Base-by-base conservation (phyloP, 1,140 invertebrate species). In the Hormaphis cornu region DNA sequence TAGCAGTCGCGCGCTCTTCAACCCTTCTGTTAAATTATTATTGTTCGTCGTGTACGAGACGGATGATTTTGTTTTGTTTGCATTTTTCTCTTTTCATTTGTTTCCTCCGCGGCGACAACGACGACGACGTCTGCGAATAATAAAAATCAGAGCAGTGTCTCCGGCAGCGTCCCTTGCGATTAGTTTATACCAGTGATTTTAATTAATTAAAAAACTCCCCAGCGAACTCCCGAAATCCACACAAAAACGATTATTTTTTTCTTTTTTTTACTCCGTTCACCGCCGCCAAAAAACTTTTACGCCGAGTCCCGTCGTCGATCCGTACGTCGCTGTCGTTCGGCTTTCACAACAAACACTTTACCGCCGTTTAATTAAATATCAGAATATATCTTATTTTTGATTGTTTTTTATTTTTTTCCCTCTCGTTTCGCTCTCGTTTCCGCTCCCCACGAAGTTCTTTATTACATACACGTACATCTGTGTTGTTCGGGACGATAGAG, bases 341-440 rank as follows among this genome's bases (percentile, higher is more conserved):
- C 42, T 66, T 66, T 66, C 61, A 66, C 61, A n/a, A n/a, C n/a
- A 35, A 66, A 66, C 58, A 63, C 58, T 63, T 42, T 46, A n/a
- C n/a, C n/a, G 58, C 24, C 40, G 58, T 63, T 63, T 63, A 63
- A 63, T 63, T 63, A 63, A 63, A 63, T 46, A 63, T 63, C 58
- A 30, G 58, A 61, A n/a, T n/a, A n/a, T 61, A 61, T 61, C 58
- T 44, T 61, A 6, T 24, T 18, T 56, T 50, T 12, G 1, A 3
- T 26, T 9, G 10, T 3, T 56, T n/a, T 56, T 33, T 20, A 9
- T 53, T 53, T 53, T 9, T 37, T 40, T 24, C 22, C 33, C n/a
- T 54, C 30, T 30, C 28, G 14, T 30, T 53, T 30, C 28, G n/a
- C 52, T 26, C 18, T 18, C n/a, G n/a, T 33, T 9, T 54, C 18